Base-by-base conservation (phyloP, 2,888 invertebrate genomes). In the Drosophila kuntzei region DNA sequence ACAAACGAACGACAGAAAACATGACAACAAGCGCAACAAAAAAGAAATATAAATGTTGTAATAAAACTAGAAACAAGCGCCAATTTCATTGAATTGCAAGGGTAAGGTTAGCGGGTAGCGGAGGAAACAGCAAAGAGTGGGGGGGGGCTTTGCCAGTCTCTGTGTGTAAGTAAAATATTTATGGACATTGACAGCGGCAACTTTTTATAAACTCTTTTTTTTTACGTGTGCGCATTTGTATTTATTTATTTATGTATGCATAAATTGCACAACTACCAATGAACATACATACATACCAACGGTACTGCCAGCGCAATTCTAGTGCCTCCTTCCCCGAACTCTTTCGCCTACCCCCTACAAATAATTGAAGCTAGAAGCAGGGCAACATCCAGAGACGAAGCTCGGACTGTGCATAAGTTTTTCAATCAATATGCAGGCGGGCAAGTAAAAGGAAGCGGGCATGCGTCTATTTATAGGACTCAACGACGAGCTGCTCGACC, bases 61-160 rank as follows among this genome's bases (percentile, higher is more conserved):
- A 81, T 85, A 83, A 84, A 79, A 87, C 77, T 76, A 87, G 80
- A 76, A 85, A 82, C 88, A 87, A 87, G 82, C 79, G 63, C 75
- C 85, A 87, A 82, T 87, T 88, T 79, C 74, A 79, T 83, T 76
- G 71, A 57, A 39, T 49, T 67, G 64, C 29, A 61, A 59, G 63
- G 53, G 57, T 53, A 55, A 61, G 58, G 64, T 39, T 39, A 50
- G 43, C 16, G 37, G 43, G 32, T n/a, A n/a, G n/a, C n/a, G 47
- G 39, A 20, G 20, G 41, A 29, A 34, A 34, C 16, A 47, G 34
- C 55, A 46, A 55, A 49, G 43, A 46, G 36, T 47, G n/a, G n/a
- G n/a, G n/a, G n/a, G n/a, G n/a, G n/a, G n/a, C 27, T 47, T 27
- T 50, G 41, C 1, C 18, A 22, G 25, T 46, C 32, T 50, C 29